Conservation (phyloP, 2,888 invertebrate species). For the Agrotis clavis region DNA sequence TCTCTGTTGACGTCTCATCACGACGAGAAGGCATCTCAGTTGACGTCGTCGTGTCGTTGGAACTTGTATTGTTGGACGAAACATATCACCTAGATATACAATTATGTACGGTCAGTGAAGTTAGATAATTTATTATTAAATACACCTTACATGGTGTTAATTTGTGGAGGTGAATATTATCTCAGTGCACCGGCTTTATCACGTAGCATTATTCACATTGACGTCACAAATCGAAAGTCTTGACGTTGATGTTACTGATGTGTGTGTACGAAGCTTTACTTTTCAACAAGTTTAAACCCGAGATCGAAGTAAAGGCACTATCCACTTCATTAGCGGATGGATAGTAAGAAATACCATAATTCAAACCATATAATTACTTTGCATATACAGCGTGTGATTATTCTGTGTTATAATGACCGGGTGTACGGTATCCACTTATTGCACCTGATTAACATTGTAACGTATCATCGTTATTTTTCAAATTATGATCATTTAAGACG, state of each 20-base stretch:
- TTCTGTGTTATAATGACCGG: conserved; percentile 42
- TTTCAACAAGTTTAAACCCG: conserved; percentile 60
- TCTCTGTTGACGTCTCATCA: neutral
- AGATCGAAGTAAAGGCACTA: conserved; percentile 48
- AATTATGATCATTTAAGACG: conserved; percentile 42
- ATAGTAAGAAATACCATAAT: conserved; percentile 69
- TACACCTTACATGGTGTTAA: neutral
- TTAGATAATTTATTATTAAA: neutral
- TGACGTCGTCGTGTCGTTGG: neutral
- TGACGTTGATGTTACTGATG: neutral
- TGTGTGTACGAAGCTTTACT: conserved; percentile 13
- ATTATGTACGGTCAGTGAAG: neutral
- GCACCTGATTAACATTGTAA: conserved; percentile 51
- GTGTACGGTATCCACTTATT: conserved; percentile 53
- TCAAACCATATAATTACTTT: conserved; percentile 67
- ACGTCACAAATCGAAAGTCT: neutral
- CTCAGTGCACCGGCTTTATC: neutral
- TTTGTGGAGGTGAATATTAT: neutral
- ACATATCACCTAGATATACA: neutral
- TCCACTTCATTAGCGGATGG: conserved; percentile 68
- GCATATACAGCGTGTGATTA: conserved; percentile 62
- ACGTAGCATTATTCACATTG: neutral
- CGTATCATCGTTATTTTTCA: conserved; percentile 35
- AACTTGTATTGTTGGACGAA: neutral
- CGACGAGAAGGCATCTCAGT: neutral